Percentiles rank a stretch among this genome's conserved stretches.
These are phyloP conservation scores for Alviniconcha marisindica DNA, from an alignment of 1,140 invertebrate genomes.

Conservation along the genomic window DNA sequence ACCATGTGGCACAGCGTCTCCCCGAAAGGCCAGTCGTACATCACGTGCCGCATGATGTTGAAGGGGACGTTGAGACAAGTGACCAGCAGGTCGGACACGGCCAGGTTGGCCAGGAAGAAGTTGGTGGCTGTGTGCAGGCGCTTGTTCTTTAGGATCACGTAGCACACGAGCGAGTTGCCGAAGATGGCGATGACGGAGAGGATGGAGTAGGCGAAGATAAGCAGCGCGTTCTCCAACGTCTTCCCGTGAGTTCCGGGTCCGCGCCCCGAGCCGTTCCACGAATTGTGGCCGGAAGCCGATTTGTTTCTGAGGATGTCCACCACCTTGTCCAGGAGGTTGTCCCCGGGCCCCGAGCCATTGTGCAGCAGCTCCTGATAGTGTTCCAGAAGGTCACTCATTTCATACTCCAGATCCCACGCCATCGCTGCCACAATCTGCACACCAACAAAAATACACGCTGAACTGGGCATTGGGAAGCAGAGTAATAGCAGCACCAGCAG, in stretches of 20 bases:
- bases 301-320: not conserved
- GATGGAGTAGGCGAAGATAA: slow-evolving; percentile 71
- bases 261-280: not conserved
- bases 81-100: slow-evolving; percentile 94
- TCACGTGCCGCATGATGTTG: slow-evolving; percentile 72
- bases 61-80: slow-evolving; percentile 92
- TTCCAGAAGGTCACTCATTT: too few species aligned
- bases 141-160: slow-evolving; percentile 91
- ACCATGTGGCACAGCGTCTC: slow-evolving; percentile 76
- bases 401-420: too few species aligned
- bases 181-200: slow-evolving; percentile 74
- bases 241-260: slow-evolving; percentile 32
- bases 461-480: too few species aligned
- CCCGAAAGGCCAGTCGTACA: slow-evolving; percentile 77
- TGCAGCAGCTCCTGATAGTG: not conserved
- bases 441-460: too few species aligned
- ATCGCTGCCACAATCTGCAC: too few species aligned
- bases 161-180: slow-evolving; percentile 91
- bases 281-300: too few species aligned
- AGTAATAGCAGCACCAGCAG: too few species aligned
- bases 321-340: slow-evolving; percentile 11
- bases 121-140: slow-evolving; percentile 99
- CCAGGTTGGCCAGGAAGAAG: slow-evolving; percentile 97
- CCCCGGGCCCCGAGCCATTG: not conserved
- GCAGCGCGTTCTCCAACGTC: slow-evolving; percentile 43